Evolutionary conservation across 2,888 invertebrate species (phyloP), one percentile per base, ranked within the genome.

Genomic region (Anaspis maculata): DNA sequence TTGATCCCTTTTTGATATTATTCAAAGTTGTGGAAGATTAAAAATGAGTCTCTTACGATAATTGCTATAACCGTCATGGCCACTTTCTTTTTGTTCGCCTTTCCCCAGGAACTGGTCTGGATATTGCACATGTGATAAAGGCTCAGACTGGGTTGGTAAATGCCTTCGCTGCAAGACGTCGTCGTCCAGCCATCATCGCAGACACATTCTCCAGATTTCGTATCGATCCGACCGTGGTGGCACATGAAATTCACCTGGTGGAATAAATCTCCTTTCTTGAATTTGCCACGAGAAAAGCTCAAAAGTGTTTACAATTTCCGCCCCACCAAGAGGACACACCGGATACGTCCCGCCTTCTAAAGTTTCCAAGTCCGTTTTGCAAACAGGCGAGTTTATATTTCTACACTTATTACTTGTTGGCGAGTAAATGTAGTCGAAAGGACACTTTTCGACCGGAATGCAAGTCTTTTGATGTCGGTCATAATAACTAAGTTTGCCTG

Each of bases 401-500:
- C 57, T 52, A 44, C 68, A 68, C 36, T 49, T 57, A 44, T 68
- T 68, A 31, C 54, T 64, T 23, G 51, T 52, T 2, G 63, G 39
- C 12, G 32, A 5, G 21, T 36, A 39, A 3, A 36, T 37, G 5
- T 52, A 37, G 41, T 62, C 44, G 12, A 46, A 49, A 13, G 41
- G 45, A 42, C 68, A 68, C 13, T 51, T n/a, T n/a, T n/a, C n/a
- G n/a, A n/a, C 35, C 3, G 67, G 65, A 21, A 66, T 64, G 37
- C 68, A 66, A 26, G 51, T 46, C 30, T 54, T 54, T 31, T 49
- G 51, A 16, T 47, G 46, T 4, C 48, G 38, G 48, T 72, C 71
- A 47, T 67, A 74, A 45, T 60, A 74, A 50, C 64, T 72, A 21
- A 66, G 62, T 30, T 55, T 56, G 1, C 73, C 73, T 29, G 70